These are phyloP conservation scores for Oreochromis mossambicus DNA, from an alignment of 2,797 vertebrate species.

Conservation along the genomic window DNA sequence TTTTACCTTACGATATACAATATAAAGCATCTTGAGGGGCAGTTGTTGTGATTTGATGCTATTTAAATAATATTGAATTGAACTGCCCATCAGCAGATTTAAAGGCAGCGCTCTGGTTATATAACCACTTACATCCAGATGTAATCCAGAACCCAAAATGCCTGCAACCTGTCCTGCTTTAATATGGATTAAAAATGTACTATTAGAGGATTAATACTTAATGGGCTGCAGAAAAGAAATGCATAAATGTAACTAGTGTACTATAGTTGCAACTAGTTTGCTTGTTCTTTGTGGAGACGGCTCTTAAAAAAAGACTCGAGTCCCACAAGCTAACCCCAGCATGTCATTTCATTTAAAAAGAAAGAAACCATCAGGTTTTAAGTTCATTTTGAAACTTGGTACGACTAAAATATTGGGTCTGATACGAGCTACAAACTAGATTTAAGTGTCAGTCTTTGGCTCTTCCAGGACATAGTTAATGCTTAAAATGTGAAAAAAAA, in stretches of 20 bases:
- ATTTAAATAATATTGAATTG: neutral
- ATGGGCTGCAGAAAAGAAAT: neutral
- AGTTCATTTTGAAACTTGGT: neutral
- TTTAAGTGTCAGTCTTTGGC: neutral
- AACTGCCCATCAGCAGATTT: neutral
- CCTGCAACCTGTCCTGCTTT: neutral
- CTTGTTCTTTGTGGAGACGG: neutral
- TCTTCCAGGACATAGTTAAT: neutral
- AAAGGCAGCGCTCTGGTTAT: neutral
- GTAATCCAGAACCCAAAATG: neutral
- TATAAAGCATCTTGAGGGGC: neutral
- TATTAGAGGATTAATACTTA: neutral
- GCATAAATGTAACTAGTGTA: neutral
- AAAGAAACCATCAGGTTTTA: neutral
- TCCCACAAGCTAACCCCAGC: rapidly evolving
- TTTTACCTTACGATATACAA: neutral
- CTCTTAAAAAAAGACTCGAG: neutral
- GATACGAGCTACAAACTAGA: neutral
- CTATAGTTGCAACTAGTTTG: neutral
- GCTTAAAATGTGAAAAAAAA: neutral
- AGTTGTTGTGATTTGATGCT: neutral
- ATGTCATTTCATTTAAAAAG: neutral
- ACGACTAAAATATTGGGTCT: neutral
- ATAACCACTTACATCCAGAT: neutral
- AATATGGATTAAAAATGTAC: neutral